phyloP scores from a whole-genome alignment of 2,888 invertebrate genomes.

The Hypena proboscidalis region DNA sequence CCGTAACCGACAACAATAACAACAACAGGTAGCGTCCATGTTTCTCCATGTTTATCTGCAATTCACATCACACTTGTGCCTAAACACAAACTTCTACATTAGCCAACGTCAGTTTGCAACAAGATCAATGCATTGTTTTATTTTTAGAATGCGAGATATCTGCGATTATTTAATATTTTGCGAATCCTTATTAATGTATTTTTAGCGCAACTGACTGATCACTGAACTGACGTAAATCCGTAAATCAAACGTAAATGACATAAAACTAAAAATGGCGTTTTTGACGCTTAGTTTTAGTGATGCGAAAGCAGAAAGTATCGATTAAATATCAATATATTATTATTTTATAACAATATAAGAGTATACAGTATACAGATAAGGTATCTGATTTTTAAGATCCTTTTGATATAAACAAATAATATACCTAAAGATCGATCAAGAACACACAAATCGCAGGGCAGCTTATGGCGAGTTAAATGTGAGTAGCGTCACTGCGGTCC shows the following conservation, averaged over 20 bases:
- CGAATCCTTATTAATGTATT: slow-evolving; percentile 1
- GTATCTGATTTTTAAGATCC: no score
- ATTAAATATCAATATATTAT: no score
- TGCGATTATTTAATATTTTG: slow-evolving; percentile 9
- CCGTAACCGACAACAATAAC: slow-evolving; percentile 46
- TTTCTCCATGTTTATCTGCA: slow-evolving; percentile 31
- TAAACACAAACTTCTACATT: slow-evolving; percentile 9
- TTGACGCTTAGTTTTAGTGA: no score
- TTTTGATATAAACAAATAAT: no score
- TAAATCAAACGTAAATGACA: neutral
- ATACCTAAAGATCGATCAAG: no score
- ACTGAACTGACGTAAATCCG: slow-evolving; percentile 2
- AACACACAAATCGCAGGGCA: no score
- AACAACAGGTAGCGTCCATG: slow-evolving; percentile 26
- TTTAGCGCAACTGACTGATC: slow-evolving; percentile 4
- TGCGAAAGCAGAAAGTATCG: no score
- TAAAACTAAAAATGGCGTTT: slow-evolving; percentile 16
- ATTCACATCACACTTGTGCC: slow-evolving; percentile 15
- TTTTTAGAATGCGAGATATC: slow-evolving; percentile 19
- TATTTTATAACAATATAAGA: no score
- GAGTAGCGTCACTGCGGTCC: no score
- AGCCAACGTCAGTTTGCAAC: neutral
- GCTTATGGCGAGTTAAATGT: no score
- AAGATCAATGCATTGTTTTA: slow-evolving; percentile 22
- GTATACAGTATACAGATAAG: no score